A percentile compares a stretch with the other conserved stretches of the same genome.
Conservation (phyloP, 2,888 invertebrate species). For the Opisthograptis luteolata region DNA sequence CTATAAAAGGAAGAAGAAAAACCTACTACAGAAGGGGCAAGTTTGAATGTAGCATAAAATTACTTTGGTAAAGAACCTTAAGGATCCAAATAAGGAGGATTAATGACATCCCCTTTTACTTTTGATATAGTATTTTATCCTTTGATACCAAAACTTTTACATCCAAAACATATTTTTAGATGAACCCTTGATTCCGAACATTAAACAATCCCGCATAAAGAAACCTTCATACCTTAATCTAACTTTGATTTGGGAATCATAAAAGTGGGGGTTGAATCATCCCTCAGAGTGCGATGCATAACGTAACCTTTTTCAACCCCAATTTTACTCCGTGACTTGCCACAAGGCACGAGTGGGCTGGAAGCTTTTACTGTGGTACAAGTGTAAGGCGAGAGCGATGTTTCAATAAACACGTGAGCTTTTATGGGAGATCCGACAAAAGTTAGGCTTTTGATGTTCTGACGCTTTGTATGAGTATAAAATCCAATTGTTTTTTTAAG, state of each 20-base stretch:
- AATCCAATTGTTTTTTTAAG: too few species aligned
- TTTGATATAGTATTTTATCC: not conserved
- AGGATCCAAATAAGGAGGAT: not conserved
- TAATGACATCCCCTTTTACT: not conserved
- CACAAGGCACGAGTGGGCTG: constrained; percentile 32
- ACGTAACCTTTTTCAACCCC: constrained; percentile 42
- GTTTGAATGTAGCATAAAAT: too few species aligned
- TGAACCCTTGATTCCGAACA: constrained; percentile 12
- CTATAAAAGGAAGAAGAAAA: too few species aligned
- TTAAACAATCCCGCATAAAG: constrained; percentile 29
- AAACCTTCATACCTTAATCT: constrained; percentile 30
- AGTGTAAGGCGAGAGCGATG: constrained; percentile 1
- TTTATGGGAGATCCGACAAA: too few species aligned
- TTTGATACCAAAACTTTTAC: constrained; percentile 2
- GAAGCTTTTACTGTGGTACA: constrained; percentile 17
- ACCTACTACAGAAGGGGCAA: too few species aligned
- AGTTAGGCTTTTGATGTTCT: too few species aligned
- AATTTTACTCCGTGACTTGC: constrained; percentile 50
- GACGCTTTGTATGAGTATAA: too few species aligned
- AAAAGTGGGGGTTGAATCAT: constrained; percentile 24
- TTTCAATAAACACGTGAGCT: too few species aligned
- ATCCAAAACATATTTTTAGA: constrained; percentile 6
- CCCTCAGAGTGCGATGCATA: constrained; percentile 26
- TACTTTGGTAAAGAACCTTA: too few species aligned
- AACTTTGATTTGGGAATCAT: constrained; percentile 35